Evolutionary conservation across 2,113 vertebrate genomes (phyloP).

Genomic region (Gila orcuttii): DNA sequence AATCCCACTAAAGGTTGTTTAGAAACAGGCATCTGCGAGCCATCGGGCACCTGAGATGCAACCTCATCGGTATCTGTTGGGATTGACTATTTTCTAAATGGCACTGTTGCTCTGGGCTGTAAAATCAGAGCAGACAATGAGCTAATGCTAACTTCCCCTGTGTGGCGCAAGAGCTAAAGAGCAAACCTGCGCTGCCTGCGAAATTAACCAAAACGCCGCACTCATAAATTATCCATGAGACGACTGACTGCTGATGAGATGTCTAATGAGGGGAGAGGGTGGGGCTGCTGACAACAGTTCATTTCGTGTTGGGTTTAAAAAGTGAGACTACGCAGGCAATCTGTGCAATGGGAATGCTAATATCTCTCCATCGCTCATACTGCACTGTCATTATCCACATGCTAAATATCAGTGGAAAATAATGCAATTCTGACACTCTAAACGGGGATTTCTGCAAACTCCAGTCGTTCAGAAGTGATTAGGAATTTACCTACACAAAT

Average conservation of each 20-base stretch:
- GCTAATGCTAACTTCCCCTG: slow-evolving; percentile 52
- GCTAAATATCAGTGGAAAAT: slow-evolving; percentile 20
- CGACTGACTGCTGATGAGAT: slow-evolving; percentile 74
- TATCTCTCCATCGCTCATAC: slow-evolving; percentile 16
- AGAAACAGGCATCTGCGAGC: slow-evolving; percentile 64
- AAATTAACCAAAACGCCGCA: slow-evolving; percentile 56
- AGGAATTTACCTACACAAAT: neutral
- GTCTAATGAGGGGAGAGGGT: slow-evolving; percentile 69
- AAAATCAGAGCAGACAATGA: slow-evolving; percentile 52
- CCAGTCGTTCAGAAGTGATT: slow-evolving; percentile 8
- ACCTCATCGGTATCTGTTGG: slow-evolving; percentile 35
- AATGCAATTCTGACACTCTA: slow-evolving; percentile 31
- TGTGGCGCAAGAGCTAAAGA: slow-evolving; percentile 56
- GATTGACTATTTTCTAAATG: slow-evolving; percentile 44
- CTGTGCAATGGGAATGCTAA: slow-evolving; percentile 44
- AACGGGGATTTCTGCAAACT: slow-evolving; percentile 35
- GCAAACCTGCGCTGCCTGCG: slow-evolving; percentile 57
- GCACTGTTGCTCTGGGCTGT: slow-evolving; percentile 50
- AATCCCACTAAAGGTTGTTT: slow-evolving; percentile 66
- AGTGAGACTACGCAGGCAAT: slow-evolving; percentile 38
- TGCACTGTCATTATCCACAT: neutral
- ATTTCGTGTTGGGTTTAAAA: slow-evolving; percentile 43
- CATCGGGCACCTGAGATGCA: slow-evolving; percentile 52
- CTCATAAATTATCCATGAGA: slow-evolving; percentile 72
- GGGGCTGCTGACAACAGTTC: slow-evolving; percentile 44